Percentiles rank a stretch among this genome's conserved stretches.
These are phyloP conservation scores for Choloepus didactylus DNA, from an alignment of 2,797 vertebrate genomes.

Conservation along the genomic window DNA sequence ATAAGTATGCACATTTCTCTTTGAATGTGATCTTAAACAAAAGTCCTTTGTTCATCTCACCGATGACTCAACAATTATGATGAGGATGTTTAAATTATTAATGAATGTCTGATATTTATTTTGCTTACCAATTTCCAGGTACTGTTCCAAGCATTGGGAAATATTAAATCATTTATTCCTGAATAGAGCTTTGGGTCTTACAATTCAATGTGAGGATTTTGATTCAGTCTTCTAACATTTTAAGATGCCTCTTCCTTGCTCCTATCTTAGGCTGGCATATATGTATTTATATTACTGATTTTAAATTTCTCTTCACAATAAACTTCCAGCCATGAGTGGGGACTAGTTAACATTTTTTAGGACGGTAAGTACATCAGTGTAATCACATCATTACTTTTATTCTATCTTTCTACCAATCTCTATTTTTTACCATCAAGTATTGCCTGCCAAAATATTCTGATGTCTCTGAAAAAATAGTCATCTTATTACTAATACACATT, in stretches of 20 bases:
- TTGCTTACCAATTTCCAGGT: neutral
- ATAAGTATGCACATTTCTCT: too few relatives aligned
- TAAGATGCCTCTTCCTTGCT: neutral
- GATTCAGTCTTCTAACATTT: neutral
- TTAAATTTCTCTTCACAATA: neutral
- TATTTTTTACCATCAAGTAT: neutral
- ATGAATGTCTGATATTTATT: neutral
- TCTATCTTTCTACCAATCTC: neutral
- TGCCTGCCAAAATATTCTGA: neutral
- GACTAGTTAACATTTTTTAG: neutral
- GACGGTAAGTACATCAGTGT: neutral
- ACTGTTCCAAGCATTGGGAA: neutral
- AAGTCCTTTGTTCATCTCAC: too few relatives aligned
- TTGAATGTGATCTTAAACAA: too few relatives aligned
- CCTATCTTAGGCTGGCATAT: neutral
- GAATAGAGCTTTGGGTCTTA: neutral
- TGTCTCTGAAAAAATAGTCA: neutral
- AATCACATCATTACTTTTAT: neutral
- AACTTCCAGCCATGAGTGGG: neutral
- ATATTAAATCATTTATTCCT: neutral
- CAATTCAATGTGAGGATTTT: neutral
- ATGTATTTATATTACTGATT: neutral
- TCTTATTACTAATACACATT: neutral
- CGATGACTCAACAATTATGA: neutral
- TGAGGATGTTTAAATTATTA: neutral